phyloP scores from a whole-genome alignment of 2,113 vertebrate genomes.

The Burhinus oedicnemus region DNA sequence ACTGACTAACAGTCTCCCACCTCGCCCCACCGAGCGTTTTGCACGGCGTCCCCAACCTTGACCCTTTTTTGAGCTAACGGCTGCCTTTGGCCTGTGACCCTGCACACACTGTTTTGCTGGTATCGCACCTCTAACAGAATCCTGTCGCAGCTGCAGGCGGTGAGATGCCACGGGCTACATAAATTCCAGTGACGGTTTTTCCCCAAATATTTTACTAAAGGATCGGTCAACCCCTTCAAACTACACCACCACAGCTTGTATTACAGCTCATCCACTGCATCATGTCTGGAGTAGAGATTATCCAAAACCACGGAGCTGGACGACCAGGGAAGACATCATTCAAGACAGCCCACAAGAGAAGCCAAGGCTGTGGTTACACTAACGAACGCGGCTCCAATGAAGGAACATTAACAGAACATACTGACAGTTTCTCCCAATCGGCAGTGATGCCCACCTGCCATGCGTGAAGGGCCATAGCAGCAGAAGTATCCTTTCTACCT shows the following conservation, averaged over 20 bases:
- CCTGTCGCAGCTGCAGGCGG: neutral
- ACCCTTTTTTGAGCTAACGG: neutral
- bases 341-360: neutral
- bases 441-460: no score
- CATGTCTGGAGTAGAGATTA: neutral
- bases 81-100: neutral
- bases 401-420: neutral
- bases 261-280: neutral
- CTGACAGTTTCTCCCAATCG: fast-evolving
- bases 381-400: fast-evolving
- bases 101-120: fast-evolving
- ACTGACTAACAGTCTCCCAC: fast-evolving
- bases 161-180: neutral
- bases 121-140: neutral
- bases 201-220: neutral
- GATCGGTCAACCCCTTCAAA: neutral
- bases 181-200: neutral
- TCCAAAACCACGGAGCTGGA: neutral
- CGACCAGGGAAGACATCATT: neutral
- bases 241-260: neutral
- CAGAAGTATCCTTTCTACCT: neutral
- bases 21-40: fast-evolving
- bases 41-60: neutral
- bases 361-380: fast-evolving
- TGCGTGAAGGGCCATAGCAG: fast-evolving